A percentile compares a stretch with the other conserved stretches of the same genome.
phyloP scores from a whole-genome alignment of 2,113 vertebrate genomes.

The Cettia cetti region DNA sequence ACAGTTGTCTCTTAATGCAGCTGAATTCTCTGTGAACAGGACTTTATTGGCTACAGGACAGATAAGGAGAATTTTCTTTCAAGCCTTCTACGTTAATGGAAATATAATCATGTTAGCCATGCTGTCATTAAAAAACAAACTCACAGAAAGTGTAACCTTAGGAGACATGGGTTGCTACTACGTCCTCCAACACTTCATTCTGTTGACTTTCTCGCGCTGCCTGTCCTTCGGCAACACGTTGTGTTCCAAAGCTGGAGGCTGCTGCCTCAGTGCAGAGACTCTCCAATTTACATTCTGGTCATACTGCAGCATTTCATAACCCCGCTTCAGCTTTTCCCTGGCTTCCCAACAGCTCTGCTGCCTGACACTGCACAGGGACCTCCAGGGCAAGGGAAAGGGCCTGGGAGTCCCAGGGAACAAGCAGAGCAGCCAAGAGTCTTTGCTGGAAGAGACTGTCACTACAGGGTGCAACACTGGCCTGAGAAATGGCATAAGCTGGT shows the following conservation, averaged over 20 bases:
- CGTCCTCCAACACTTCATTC: neutral
- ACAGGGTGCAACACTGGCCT: rapidly evolving
- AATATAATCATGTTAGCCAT: neutral
- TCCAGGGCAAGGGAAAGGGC: neutral
- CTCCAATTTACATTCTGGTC: conserved; percentile 38
- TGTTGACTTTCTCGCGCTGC: neutral
- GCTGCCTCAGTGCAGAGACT: neutral
- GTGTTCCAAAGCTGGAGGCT: neutral
- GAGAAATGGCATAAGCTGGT: neutral
- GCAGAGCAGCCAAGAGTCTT: neutral
- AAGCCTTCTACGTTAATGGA: neutral
- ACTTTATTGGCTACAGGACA: neutral
- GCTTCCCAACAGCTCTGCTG: neutral
- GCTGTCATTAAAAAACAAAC: neutral
- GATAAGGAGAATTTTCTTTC: neutral
- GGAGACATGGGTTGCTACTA: neutral
- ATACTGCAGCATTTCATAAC: neutral
- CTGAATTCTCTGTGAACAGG: neutral
- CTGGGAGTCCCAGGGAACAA: neutral
- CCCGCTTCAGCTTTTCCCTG: neutral
- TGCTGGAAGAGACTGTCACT: neutral
- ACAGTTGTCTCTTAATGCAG: neutral
- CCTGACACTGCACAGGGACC: neutral
- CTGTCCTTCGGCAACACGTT: neutral
- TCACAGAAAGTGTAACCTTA: neutral